A percentile compares a stretch with the other conserved stretches of the same genome.
phyloP scores from a whole-genome alignment of 1,140 invertebrate genomes.

The Bactericera cockerelli region DNA sequence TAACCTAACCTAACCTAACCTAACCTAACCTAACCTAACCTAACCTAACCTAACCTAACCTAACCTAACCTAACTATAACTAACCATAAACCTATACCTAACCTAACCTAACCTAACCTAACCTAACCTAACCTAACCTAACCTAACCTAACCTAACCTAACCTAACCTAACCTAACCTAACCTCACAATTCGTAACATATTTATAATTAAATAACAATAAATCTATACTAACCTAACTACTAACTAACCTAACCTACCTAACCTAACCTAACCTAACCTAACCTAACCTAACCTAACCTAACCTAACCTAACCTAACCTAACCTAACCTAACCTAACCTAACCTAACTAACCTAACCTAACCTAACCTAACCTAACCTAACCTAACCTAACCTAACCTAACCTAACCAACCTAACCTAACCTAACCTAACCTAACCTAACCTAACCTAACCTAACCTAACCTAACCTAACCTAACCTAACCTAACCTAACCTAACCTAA shows the following conservation, averaged over 20 bases:
- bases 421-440: conserved; percentile 10
- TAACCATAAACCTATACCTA: conserved; percentile 8
- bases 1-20: conserved; percentile 16
- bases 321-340: conserved; percentile 24
- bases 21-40: too few species aligned
- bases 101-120: too few species aligned
- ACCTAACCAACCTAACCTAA: conserved; percentile 21
- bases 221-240: conserved; percentile 26
- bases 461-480: conserved; percentile 28
- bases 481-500: conserved; percentile 13
- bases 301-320: conserved; percentile 26
- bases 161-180: conserved; percentile 20
- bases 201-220: too few species aligned
- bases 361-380: conserved; percentile 15
- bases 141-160: conserved; percentile 18
- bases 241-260: conserved; percentile 25
- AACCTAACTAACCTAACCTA: conserved; percentile 24
- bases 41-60: too few species aligned
- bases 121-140: too few species aligned
- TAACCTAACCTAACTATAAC: too few species aligned
- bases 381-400: conserved; percentile 16
- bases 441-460: conserved; percentile 22
- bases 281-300: conserved; percentile 25
- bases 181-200: conserved; percentile 22
- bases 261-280: conserved; percentile 26